These are phyloP conservation scores for Apostichopus parvimensis DNA, from an alignment of 35 echinoderm and acorn worm species.

Conservation along the genomic window DNA sequence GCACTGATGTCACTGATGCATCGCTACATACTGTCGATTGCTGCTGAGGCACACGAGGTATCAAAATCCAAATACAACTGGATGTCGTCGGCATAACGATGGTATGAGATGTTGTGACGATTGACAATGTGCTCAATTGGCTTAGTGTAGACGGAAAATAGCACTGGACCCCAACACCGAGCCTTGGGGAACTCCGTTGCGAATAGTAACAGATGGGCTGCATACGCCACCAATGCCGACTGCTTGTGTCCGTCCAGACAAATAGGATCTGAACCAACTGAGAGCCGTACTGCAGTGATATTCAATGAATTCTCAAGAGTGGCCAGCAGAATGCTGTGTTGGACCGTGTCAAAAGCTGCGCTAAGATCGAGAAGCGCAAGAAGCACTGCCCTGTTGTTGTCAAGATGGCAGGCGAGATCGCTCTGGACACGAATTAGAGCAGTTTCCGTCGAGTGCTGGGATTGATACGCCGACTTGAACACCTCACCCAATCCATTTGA, in stretches of 20 bases:
- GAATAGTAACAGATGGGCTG: slow-evolving; percentile 18
- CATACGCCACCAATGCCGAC: slow-evolving; percentile 8
- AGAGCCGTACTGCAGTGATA: slow-evolving; percentile 6
- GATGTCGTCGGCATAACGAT: neutral
- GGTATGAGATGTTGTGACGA: neutral
- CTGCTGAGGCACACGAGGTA: neutral
- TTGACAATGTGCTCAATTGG: too few relatives aligned
- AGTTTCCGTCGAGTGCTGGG: neutral
- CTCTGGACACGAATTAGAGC: slow-evolving; percentile 14
- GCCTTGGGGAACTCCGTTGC: neutral
- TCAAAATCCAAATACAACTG: slow-evolving; percentile 10
- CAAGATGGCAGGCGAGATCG: slow-evolving; percentile 9
- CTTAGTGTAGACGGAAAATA: too few relatives aligned
- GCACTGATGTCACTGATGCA: neutral
- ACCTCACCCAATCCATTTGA: slow-evolving; percentile 19
- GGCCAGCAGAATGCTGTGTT: slow-evolving; percentile 1
- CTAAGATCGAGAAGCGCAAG: neutral
- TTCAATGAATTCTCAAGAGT: slow-evolving; percentile 18
- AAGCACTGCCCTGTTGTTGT: slow-evolving; percentile 1
- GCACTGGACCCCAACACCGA: too few relatives aligned
- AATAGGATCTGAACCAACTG: neutral
- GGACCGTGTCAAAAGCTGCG: neutral
- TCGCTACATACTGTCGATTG: neutral
- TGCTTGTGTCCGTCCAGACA: neutral
- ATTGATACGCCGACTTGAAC: neutral